phyloP scores from a whole-genome alignment of 2,888 invertebrate genomes.

The Eudemis profundana region DNA sequence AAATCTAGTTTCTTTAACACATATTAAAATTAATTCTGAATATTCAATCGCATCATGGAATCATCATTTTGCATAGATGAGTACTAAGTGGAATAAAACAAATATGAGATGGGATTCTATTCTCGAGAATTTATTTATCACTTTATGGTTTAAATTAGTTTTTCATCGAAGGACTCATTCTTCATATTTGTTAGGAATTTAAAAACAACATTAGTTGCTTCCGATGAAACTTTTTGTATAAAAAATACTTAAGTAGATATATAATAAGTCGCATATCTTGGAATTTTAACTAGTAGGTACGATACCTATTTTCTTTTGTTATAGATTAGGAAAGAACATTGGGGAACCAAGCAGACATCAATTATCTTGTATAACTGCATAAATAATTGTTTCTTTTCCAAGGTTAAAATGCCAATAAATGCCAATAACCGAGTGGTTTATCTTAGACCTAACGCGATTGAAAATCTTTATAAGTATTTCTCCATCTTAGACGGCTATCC shows the following conservation, averaged over 20 bases:
- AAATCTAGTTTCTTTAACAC: constrained; percentile 5
- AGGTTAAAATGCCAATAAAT: too few species aligned
- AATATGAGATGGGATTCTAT: constrained; percentile 12
- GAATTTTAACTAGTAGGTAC: too few species aligned
- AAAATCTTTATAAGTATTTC: not conserved
- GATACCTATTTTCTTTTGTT: too few species aligned
- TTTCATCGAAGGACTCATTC: not conserved
- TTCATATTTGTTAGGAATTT: not conserved
- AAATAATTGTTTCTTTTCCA: too few species aligned
- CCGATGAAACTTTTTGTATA: not conserved
- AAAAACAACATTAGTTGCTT: not conserved
- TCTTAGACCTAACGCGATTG: not conserved
- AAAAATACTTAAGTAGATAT: too few species aligned
- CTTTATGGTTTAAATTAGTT: not conserved
- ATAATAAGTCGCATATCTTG: too few species aligned
- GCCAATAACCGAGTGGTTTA: too few species aligned
- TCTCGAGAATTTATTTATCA: constrained; percentile 13
- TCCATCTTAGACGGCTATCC: constrained; percentile 13
- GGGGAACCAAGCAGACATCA: too few species aligned
- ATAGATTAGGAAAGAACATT: too few species aligned
- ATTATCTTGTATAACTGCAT: too few species aligned
- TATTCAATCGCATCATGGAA: constrained; percentile 14
- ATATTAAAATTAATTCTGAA: constrained; percentile 13
- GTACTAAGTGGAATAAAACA: constrained; percentile 25
- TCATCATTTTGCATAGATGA: constrained; percentile 12